Evolutionary conservation across 2,888 invertebrate species (phyloP), one percentile per base, ranked within the genome.

Genomic region (Leucozona laternaria): DNA sequence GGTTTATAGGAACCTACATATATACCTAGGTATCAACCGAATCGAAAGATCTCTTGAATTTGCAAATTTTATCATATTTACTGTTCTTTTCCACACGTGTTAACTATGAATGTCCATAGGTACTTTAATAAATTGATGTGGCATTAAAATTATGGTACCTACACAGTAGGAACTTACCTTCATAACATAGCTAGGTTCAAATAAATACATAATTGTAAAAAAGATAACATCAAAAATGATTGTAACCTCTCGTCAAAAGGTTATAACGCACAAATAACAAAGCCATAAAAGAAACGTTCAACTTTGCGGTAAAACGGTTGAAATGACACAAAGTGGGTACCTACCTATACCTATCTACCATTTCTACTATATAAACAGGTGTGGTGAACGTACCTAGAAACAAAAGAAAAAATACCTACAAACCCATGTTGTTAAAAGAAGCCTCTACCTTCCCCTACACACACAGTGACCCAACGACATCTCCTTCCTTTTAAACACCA

Each of bases 241-340:
- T n/a, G 31, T 31, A 31, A 0, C 57, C 72, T 43, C 28, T 28
- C 34, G 25, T 28, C 48, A 28, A 79, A 79, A 79, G 71, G 64
- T 64, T 20, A n/a, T n/a, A 79, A 79, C 34, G 55, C 28, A 45
- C 15, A 40, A 72, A 64, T 57, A 48, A 57, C 37, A 66, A 79
- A 79, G 50, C 22, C 66, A 73, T 73, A 58, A 72, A 79, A 64
- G 66, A 48, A 73, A 17, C 66, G 58, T 50, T 79, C 55, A 72
- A 79, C 73, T 79, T 73, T 40, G 28, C 34, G 37, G 34, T 64
- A 58, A 57, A 79, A 73, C 72, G 31, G 72, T 66, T 43, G 6
- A 71, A 62, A 48, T 45, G 40, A 57, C 25, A 34, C 22, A 50
- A 50, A 48, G 20, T 25, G 20, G 40, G 15, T 34, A 2, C 6